A percentile compares a stretch with the other conserved stretches of the same genome.
phyloP scores from a whole-genome alignment of 2,113 vertebrate species.

The Pardalotus punctatus region DNA sequence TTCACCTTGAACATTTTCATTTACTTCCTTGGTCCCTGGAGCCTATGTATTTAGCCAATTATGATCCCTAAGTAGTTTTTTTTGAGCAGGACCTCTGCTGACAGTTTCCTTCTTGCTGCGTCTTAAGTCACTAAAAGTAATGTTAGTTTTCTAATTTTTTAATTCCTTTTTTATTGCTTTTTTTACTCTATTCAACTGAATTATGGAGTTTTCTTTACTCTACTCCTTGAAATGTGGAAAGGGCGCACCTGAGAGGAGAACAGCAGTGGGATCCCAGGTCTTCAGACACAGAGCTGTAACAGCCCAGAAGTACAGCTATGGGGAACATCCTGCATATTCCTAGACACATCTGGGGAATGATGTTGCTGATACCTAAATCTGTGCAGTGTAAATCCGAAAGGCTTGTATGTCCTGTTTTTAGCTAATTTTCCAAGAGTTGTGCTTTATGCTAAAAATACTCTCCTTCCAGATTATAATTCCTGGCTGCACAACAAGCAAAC shows the following conservation, averaged over 20 bases:
- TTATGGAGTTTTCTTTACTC: background rate
- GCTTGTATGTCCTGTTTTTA: slow-evolving; percentile 28
- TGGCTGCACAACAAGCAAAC: background rate
- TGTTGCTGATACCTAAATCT: slow-evolving; percentile 5
- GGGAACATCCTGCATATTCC: background rate
- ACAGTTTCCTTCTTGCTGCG: background rate
- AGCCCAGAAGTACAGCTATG: background rate
- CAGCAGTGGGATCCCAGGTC: background rate
- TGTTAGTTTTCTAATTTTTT: background rate
- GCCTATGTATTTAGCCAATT: background rate
- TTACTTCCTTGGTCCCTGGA: background rate
- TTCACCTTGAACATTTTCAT: background rate
- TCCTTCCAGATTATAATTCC: background rate
- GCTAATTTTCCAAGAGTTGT: slow-evolving; percentile 8
- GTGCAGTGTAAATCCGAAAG: background rate
- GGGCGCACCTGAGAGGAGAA: background rate
- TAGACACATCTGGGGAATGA: background rate
- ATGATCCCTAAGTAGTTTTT: background rate
- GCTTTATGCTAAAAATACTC: slow-evolving; percentile 30
- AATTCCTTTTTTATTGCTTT: background rate
- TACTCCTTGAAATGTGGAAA: background rate
- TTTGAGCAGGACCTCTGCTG: background rate
- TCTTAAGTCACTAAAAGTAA: background rate
- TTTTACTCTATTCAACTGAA: background rate
- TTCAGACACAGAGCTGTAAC: background rate